A percentile compares a stretch with the other conserved stretches of the same genome.
Evolutionary conservation across 2,113 vertebrate genomes (phyloP).

Genomic region (Tachysurus vachellii): DNA sequence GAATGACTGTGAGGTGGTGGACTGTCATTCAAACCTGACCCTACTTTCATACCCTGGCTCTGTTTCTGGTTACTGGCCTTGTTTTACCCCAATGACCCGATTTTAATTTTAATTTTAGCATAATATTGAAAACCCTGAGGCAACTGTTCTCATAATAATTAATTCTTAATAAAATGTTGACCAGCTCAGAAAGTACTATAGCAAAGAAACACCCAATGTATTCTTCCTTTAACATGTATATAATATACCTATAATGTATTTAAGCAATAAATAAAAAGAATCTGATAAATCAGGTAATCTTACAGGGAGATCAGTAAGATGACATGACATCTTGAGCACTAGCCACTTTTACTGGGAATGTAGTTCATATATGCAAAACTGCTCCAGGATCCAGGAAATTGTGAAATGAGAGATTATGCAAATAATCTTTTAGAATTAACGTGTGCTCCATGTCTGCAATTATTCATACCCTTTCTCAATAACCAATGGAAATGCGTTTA

Average conservation of each 20-base stretch:
- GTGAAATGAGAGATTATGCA: constrained; percentile 5
- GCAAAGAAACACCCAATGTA: neutral
- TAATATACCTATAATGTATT: neutral
- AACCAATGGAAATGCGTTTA: no score
- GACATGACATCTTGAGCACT: neutral
- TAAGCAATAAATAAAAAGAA: neutral
- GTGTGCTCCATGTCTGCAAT: no score
- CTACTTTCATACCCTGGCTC: constrained; percentile 7
- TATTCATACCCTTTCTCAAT: no score
- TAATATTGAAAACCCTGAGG: neutral
- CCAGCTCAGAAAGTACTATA: neutral
- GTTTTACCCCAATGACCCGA: neutral
- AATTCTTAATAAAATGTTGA: neutral
- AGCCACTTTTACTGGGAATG: neutral
- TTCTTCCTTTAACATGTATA: neutral
- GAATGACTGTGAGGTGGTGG: constrained; percentile 25
- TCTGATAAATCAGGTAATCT: neutral
- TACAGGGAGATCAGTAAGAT: neutral
- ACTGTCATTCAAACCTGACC: constrained; percentile 47
- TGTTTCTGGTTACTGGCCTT: constrained; percentile 52
- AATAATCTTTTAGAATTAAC: neutral
- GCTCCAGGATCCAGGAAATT: neutral
- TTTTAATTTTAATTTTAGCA: neutral
- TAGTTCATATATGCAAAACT: neutral
- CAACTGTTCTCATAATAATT: neutral